Evolutionary conservation across 1,140 invertebrate genomes (phyloP).

Genomic region (Homalodisca vitripennis): DNA sequence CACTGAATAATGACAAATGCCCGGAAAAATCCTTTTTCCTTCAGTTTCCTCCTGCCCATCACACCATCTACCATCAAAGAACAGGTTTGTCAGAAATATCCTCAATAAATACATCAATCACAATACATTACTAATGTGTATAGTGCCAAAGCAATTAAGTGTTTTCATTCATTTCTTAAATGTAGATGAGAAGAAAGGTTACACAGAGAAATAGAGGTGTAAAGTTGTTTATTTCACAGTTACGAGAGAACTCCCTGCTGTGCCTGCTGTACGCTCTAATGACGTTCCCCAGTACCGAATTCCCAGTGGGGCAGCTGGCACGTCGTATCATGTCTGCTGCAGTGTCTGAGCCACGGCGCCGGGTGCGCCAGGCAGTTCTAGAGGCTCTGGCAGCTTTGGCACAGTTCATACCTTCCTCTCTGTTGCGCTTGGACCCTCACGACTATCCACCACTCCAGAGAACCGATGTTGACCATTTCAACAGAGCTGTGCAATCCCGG

Average conservation of each 20-base stretch:
- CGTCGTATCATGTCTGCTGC: constrained; percentile 46
- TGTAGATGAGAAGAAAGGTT: no score
- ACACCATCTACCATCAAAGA: no score
- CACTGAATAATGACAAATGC: no score
- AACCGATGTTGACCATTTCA: constrained; percentile 32
- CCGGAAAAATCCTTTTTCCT: no score
- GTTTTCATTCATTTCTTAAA: no score
- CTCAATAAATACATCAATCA: no score
- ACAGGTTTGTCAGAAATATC: no score
- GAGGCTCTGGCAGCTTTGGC: constrained; percentile 76
- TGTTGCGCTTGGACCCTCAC: constrained; percentile 23
- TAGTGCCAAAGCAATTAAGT: no score
- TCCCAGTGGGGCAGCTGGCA: constrained; percentile 65
- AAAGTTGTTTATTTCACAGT: constrained; percentile 48
- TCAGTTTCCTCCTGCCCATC: no score
- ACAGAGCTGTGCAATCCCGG: constrained; percentile 47
- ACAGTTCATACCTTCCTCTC: constrained; percentile 58
- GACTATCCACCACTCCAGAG: constrained; percentile 8
- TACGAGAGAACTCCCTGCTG: constrained; percentile 74
- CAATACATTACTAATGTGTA: no score
- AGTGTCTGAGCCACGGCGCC: constrained; percentile 47
- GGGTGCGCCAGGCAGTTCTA: constrained; percentile 75
- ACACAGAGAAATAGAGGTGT: no score
- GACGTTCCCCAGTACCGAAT: constrained; percentile 77
- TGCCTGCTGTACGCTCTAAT: constrained; percentile 72